phyloP scores from a whole-genome alignment of 1,140 invertebrate species.

The Papilio polytes region DNA sequence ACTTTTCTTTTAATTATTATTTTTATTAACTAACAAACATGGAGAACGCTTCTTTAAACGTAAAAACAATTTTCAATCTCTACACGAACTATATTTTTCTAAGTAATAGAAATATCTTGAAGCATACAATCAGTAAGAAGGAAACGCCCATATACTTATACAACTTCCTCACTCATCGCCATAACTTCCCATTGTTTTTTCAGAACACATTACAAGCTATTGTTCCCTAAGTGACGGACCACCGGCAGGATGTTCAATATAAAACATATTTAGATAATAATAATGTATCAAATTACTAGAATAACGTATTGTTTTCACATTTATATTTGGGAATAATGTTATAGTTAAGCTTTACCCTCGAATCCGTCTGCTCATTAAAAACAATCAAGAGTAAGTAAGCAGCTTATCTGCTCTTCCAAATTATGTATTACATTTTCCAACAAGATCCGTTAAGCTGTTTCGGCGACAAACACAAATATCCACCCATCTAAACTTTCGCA shows the following conservation, averaged over 20 bases:
- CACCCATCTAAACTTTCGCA: too few relatives aligned
- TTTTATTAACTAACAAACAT: too few relatives aligned
- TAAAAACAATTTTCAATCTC: too few relatives aligned
- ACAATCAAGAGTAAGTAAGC: too few relatives aligned
- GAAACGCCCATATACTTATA: constrained; percentile 13
- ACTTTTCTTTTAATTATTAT: background rate
- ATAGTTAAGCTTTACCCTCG: too few relatives aligned
- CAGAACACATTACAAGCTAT: background rate
- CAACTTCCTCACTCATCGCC: constrained; percentile 16
- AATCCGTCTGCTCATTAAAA: too few relatives aligned
- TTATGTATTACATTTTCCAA: too few relatives aligned
- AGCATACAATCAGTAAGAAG: background rate
- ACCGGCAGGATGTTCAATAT: constrained; percentile 1
- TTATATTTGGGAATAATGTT: background rate
- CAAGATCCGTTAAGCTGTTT: too few relatives aligned
- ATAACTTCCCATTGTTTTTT: constrained; percentile 12
- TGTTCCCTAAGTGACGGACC: background rate
- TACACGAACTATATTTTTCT: background rate
- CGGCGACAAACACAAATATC: too few relatives aligned
- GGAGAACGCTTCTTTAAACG: background rate
- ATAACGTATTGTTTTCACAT: background rate
- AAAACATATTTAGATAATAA: background rate
- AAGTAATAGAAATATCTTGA: background rate
- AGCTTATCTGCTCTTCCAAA: too few relatives aligned
- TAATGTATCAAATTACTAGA: constrained; percentile 1